Evolutionary conservation across 2,888 invertebrate species (phyloP).

Genomic region (Sarcophaga caerulescens): DNA sequence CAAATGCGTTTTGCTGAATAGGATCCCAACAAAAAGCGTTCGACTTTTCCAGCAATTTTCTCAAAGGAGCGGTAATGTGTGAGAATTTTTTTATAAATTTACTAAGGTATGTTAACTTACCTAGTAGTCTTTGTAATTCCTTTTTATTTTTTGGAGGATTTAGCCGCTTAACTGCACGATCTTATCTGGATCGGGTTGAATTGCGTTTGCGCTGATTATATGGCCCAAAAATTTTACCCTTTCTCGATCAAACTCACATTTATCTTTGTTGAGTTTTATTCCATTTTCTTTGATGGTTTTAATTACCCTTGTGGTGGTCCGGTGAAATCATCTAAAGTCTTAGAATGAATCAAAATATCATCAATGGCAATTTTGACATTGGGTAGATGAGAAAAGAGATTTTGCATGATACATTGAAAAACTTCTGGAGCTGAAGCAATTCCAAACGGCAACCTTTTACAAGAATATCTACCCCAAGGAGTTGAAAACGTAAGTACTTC

Average conservation of each 20-base stretch:
- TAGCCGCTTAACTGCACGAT: background rate
- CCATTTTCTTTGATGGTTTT: conserved; percentile 29
- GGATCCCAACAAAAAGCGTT: background rate
- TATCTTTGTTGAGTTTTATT: conserved; percentile 15
- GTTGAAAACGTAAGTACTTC: conserved; percentile 60
- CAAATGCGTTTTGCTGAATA: background rate
- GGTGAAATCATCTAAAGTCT: conserved; percentile 56
- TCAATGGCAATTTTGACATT: conserved; percentile 69
- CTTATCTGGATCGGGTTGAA: background rate
- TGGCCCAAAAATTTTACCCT: conserved; percentile 17
- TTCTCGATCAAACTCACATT: conserved; percentile 5
- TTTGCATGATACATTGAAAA: conserved; percentile 60
- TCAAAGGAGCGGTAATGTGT: background rate
- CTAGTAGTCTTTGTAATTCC: background rate
- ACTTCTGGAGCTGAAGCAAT: conserved; percentile 23
- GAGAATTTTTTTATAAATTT: conserved; percentile 21
- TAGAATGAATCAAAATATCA: conserved; percentile 71
- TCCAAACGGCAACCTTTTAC: conserved; percentile 15
- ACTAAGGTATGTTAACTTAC: background rate
- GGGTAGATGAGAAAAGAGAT: conserved; percentile 51
- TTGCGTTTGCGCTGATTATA: background rate
- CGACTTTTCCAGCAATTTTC: background rate
- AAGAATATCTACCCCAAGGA: conserved; percentile 63
- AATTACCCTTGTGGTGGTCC: conserved; percentile 56
- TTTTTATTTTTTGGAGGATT: background rate